phyloP scores from a whole-genome alignment of 1,140 invertebrate genomes.

The Polypedilum vanderplanki region DNA sequence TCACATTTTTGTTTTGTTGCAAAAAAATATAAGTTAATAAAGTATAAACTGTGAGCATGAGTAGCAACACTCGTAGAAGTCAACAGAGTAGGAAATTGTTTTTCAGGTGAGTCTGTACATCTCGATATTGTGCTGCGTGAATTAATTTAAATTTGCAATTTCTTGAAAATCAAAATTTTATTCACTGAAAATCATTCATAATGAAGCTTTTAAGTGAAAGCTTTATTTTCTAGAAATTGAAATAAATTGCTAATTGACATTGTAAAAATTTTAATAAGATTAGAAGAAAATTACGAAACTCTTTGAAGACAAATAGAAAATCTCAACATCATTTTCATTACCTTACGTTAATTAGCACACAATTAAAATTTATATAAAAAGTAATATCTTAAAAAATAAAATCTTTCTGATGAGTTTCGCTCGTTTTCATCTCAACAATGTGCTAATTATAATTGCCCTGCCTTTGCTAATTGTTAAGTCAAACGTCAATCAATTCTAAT shows the following conservation, averaged over 20 bases:
- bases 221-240: too few species aligned
- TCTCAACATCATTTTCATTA: neutral
- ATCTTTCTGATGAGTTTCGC: neutral
- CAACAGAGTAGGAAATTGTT: neutral
- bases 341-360: neutral
- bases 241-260: too few species aligned
- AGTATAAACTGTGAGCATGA: neutral
- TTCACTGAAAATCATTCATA: too few species aligned
- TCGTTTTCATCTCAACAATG: neutral
- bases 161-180: too few species aligned
- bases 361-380: neutral
- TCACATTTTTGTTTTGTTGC: neutral
- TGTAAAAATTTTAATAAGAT: too few species aligned
- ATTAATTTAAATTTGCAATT: too few species aligned
- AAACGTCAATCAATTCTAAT: neutral
- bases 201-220: too few species aligned
- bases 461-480: neutral
- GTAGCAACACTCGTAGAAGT: neutral
- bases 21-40: neutral
- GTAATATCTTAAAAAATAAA: too few species aligned
- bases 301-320: neutral
- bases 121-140: too few species aligned
- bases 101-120: neutral
- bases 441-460: neutral
- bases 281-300: neutral